Evolutionary conservation across 2,888 invertebrate genomes (phyloP).

Genomic region (Salpingus planirostris): DNA sequence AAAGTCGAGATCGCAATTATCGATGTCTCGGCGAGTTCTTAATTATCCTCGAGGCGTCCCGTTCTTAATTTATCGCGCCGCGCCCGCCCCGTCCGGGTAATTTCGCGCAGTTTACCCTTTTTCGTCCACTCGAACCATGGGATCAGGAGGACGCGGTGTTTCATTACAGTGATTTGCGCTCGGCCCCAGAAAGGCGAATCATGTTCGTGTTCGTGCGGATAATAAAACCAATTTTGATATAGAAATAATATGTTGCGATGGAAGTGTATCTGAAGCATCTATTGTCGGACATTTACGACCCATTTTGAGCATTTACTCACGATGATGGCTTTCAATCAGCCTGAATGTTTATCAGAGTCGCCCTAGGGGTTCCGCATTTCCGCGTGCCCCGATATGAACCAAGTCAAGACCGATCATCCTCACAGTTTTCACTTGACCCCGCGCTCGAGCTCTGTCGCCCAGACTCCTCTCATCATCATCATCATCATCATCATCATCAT

Average conservation of each 20-base stretch:
- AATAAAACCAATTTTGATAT: slow-evolving; percentile 1
- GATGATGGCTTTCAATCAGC: slow-evolving; percentile 5
- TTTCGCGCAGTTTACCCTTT: too few species aligned
- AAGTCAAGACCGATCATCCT: slow-evolving; percentile 9
- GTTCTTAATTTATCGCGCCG: too few species aligned
- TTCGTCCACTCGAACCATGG: too few species aligned
- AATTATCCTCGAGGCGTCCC: too few species aligned
- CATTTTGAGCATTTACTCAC: slow-evolving; percentile 4
- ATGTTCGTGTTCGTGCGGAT: slow-evolving; percentile 2
- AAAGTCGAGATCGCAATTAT: too few species aligned
- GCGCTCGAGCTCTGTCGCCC: too few species aligned
- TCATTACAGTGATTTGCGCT: slow-evolving; percentile 3
- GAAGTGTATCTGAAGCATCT: slow-evolving; percentile 4
- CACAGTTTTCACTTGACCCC: slow-evolving; percentile 10
- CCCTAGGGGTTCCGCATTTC: slow-evolving; percentile 5
- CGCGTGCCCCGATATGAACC: slow-evolving; percentile 6
- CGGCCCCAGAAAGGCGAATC: background rate
- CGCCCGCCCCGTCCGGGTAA: too few species aligned
- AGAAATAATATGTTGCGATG: slow-evolving; percentile 4
- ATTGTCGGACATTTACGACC: slow-evolving; percentile 5
- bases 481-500: too few species aligned
- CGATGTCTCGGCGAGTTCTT: too few species aligned
- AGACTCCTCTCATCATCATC: too few species aligned
- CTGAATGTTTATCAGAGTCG: slow-evolving; percentile 4
- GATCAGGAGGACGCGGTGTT: too few species aligned